Evolutionary conservation across 2,113 vertebrate genomes (phyloP).

Genomic region (Microtus richardsoni): DNA sequence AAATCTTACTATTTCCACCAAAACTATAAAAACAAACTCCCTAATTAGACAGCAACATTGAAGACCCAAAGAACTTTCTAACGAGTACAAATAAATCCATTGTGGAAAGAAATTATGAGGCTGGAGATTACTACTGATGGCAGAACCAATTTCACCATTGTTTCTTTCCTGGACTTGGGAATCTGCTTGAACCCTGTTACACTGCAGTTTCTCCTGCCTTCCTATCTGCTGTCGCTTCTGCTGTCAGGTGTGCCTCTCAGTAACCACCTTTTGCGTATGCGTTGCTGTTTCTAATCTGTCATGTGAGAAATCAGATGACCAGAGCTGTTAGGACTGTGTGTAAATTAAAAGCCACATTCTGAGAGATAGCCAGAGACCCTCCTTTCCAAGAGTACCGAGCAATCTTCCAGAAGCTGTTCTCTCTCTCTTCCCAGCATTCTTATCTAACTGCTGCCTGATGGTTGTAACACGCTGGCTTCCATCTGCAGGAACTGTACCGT

Average conservation of each 20-base stretch:
- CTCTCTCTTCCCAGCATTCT: conserved; percentile 11
- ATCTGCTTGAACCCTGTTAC: background rate
- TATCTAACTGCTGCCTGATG: conserved; percentile 21
- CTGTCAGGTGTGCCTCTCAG: background rate
- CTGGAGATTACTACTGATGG: background rate
- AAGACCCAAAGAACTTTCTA: background rate
- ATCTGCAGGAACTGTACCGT: background rate
- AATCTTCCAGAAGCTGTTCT: background rate
- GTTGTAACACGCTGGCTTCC: conserved; percentile 39
- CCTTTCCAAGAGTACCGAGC: background rate
- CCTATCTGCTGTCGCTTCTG: conserved; percentile 1
- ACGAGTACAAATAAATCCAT: background rate
- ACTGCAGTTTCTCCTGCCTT: background rate
- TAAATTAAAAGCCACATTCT: conserved; percentile 50
- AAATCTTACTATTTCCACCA: background rate
- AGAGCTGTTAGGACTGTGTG: conserved; percentile 47
- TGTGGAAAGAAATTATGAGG: conserved; percentile 40
- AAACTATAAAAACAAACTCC: conserved; percentile 24
- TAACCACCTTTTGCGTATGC: background rate
- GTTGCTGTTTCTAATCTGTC: conserved; percentile 65
- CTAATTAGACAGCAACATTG: background rate
- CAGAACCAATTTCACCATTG: background rate
- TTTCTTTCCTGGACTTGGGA: background rate
- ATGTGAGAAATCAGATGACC: conserved; percentile 65
- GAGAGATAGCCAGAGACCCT: conserved; percentile 51